phyloP scores from a whole-genome alignment of 2,797 vertebrate genomes.

The Lemur catta region DNA sequence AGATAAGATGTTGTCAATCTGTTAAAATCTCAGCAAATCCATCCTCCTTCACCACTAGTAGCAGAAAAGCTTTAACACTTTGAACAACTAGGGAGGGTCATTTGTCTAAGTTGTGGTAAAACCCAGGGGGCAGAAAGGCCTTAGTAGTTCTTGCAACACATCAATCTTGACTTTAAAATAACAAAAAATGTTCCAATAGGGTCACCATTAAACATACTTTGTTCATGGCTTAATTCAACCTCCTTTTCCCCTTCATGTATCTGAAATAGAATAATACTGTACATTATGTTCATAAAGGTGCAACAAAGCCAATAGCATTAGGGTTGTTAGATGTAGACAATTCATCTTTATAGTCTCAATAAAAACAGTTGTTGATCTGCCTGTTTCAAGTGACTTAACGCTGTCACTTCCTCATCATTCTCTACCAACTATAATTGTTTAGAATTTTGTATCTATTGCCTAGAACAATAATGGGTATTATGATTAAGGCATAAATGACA shows the following conservation, averaged over 20 bases:
- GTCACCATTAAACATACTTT: not conserved
- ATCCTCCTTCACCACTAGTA: conserved; percentile 11
- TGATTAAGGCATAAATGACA: not conserved
- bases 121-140: not conserved
- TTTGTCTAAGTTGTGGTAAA: conserved; percentile 24
- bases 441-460: not conserved
- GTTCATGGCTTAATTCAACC: not conserved
- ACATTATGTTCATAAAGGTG: not conserved
- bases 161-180: conserved; percentile 57
- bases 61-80: not conserved
- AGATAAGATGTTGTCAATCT: conserved; percentile 74
- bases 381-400: not conserved
- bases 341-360: not conserved
- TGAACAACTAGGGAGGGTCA: not conserved
- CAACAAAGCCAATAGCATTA: not conserved
- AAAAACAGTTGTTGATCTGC: not conserved
- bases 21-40: conserved; percentile 65
- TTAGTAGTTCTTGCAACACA: not conserved
- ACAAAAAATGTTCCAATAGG: conserved; percentile 44
- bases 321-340: not conserved
- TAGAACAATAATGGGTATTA: not conserved
- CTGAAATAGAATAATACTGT: not conserved
- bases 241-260: not conserved
- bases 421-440: not conserved
- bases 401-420: not conserved